These are phyloP conservation scores for Elgaria multicarinata DNA, from an alignment of 2,113 vertebrate species.

Conservation along the genomic window DNA sequence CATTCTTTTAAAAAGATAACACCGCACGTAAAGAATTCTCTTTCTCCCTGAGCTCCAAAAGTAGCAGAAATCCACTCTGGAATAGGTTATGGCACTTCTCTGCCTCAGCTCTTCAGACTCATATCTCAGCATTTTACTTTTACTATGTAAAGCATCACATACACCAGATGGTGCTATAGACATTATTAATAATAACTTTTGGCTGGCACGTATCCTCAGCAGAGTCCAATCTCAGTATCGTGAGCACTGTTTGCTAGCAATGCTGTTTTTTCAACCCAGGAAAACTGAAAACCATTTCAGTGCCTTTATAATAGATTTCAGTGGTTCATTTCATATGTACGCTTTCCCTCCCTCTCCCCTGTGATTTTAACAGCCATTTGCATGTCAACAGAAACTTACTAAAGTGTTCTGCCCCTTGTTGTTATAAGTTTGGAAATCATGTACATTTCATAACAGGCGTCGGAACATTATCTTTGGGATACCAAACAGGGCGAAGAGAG, in stretches of 20 bases:
- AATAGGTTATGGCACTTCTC: not conserved
- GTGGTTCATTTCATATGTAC: not conserved
- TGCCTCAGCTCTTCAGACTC: not conserved
- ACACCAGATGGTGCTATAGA: not conserved
- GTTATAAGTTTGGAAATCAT: not conserved
- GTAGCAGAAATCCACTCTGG: not conserved
- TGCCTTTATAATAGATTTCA: conserved; percentile 16
- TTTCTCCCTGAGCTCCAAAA: not conserved
- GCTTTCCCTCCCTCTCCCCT: not conserved
- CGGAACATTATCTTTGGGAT: not conserved
- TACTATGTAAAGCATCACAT: not conserved
- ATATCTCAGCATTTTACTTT: not conserved
- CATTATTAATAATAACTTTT: not conserved
- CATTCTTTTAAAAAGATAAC: not conserved
- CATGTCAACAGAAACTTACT: not conserved
- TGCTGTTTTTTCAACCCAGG: not conserved
- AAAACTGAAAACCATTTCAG: not conserved
- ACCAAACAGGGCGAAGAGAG: accelerated
- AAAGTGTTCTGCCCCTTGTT: not conserved
- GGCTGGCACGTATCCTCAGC: not conserved
- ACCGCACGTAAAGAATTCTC: not conserved
- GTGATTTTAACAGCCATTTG: not conserved
- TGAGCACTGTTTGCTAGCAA: not conserved
- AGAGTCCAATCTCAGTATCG: not conserved
- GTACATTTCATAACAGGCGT: not conserved